Evolutionary conservation across 2,888 invertebrate genomes (phyloP).

Genomic region (Slavum lentiscoides): DNA sequence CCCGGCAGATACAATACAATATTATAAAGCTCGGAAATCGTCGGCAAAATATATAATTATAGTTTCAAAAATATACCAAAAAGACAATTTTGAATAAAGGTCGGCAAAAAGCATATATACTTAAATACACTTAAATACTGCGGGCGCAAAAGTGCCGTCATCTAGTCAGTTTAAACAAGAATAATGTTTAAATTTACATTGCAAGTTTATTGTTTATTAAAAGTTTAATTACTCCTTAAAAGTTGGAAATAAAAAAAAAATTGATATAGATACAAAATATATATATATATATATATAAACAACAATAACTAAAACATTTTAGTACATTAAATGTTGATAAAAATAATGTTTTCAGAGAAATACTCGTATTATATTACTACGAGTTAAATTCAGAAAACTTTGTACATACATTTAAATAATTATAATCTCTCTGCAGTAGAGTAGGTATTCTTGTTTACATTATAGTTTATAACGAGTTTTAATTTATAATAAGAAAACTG

Average conservation of each 20-base stretch:
- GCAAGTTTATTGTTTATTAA: neutral
- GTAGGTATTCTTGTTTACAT: neutral
- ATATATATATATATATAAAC: too few relatives aligned
- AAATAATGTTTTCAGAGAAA: conserved; percentile 1
- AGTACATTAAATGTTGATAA: neutral
- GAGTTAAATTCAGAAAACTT: conserved; percentile 1
- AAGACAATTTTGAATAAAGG: too few relatives aligned
- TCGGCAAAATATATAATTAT: too few relatives aligned
- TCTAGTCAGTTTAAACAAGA: neutral
- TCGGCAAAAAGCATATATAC: too few relatives aligned
- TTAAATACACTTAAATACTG: too few relatives aligned
- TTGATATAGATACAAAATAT: too few relatives aligned
- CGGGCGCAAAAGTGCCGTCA: too few relatives aligned
- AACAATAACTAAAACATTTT: neutral
- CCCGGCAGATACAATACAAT: too few relatives aligned
- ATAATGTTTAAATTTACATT: neutral
- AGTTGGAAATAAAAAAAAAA: neutral
- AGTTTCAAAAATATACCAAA: too few relatives aligned
- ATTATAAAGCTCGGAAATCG: too few relatives aligned
- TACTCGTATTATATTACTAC: neutral
- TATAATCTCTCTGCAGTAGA: neutral
- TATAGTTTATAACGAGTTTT: conserved; percentile 1
- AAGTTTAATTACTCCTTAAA: neutral
- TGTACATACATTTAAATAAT: neutral
- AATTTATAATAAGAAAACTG: neutral